Percentiles rank a stretch among this genome's conserved stretches.
These are phyloP conservation scores for Philonicus albiceps DNA, from an alignment of 2,888 invertebrate species.

Conservation along the genomic window DNA sequence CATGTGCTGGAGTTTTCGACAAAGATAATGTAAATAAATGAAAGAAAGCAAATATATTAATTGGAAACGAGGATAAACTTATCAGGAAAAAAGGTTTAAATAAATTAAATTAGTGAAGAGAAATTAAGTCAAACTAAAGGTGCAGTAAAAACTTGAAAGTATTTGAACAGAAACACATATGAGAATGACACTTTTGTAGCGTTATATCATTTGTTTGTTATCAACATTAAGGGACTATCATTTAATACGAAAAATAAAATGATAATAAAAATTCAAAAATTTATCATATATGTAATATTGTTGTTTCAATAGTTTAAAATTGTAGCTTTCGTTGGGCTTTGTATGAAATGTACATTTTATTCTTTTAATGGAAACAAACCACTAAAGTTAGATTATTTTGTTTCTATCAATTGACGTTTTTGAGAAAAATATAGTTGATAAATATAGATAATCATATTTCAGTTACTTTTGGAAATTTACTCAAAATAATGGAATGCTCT, in stretches of 20 bases:
- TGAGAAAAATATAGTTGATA: too few relatives aligned
- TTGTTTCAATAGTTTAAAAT: too few relatives aligned
- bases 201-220: background rate
- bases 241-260: background rate
- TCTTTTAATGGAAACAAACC: too few relatives aligned
- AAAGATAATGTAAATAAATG: background rate
- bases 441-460: too few relatives aligned
- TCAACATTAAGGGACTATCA: background rate
- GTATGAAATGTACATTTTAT: too few relatives aligned
- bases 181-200: background rate
- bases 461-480: too few relatives aligned
- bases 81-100: background rate
- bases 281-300: too few relatives aligned
- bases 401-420: too few relatives aligned
- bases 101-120: background rate
- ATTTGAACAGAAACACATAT: background rate
- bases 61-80: background rate
- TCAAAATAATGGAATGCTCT: too few relatives aligned
- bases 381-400: too few relatives aligned
- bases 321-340: too few relatives aligned
- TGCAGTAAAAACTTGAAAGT: background rate
- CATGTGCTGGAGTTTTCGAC: conserved; percentile 21
- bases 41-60: background rate
- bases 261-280: too few relatives aligned
- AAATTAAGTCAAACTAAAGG: background rate